Conservation (phyloP, 2,113 vertebrate genomes). For the Neofelis nebulosa region DNA sequence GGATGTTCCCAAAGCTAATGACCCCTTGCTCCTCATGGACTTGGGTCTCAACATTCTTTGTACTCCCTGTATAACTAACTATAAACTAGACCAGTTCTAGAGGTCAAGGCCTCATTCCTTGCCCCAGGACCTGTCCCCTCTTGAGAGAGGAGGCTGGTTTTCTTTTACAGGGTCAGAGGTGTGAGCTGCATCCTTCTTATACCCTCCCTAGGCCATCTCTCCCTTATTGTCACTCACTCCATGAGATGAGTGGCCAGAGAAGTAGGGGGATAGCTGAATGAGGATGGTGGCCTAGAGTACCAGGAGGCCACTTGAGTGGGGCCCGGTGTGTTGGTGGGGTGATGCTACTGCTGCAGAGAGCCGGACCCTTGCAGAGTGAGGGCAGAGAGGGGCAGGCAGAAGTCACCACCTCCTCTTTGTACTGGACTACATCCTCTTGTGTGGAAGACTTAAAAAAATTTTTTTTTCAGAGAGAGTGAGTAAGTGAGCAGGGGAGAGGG, state of each 20-base stretch:
- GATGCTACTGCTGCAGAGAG: not conserved
- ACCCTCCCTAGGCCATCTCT: not conserved
- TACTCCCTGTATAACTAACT: slow-evolving; percentile 1
- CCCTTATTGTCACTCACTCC: not conserved
- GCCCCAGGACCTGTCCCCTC: not conserved
- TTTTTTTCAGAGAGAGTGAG: too few relatives aligned
- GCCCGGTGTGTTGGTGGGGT: not conserved
- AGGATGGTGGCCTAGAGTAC: not conserved
- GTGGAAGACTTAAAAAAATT: not conserved
- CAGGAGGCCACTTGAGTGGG: not conserved
- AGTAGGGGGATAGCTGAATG: slow-evolving; percentile 2
- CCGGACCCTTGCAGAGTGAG: not conserved
- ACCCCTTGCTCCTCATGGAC: not conserved
- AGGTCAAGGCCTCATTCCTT: not conserved
- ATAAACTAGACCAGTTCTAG: slow-evolving; percentile 1
- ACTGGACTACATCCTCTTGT: not conserved
- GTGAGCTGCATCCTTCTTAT: not conserved
- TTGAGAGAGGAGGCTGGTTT: not conserved
- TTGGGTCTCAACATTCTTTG: not conserved
- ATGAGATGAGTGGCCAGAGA: not conserved
- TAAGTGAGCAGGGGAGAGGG: too few relatives aligned
- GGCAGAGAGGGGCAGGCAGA: not conserved
- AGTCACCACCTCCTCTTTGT: not conserved
- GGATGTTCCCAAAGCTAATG: not conserved
- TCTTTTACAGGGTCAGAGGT: slow-evolving; percentile 17